Evolutionary conservation across 1,140 invertebrate genomes (phyloP).

Genomic region (Trialeurodes vaporariorum): DNA sequence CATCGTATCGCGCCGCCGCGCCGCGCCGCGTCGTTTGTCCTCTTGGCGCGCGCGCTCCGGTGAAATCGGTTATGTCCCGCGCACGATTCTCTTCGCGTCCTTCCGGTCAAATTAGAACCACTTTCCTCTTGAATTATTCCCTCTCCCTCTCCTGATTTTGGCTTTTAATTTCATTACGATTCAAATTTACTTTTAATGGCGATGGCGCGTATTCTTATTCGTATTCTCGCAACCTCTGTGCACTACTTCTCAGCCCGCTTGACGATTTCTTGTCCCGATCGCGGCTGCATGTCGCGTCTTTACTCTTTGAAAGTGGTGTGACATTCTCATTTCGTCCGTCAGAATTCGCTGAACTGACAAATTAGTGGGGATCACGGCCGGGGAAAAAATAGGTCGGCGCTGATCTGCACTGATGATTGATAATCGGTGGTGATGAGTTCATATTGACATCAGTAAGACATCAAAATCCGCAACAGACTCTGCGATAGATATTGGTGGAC

Average conservation of each 20-base stretch:
- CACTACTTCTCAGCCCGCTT: neutral
- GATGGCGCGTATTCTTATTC: too few species aligned
- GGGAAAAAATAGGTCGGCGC: too few species aligned
- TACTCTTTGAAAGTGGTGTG: neutral
- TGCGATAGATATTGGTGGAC: too few species aligned
- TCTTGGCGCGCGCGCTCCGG: neutral
- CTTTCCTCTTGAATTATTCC: neutral
- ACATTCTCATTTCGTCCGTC: neutral
- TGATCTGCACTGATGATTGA: too few species aligned
- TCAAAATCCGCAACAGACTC: too few species aligned
- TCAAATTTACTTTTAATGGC: neutral
- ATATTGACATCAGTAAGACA: too few species aligned
- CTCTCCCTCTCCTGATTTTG: neutral
- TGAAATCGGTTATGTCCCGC: neutral
- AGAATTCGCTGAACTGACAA: too few species aligned
- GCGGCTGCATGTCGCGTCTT: neutral
- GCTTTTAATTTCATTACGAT: neutral
- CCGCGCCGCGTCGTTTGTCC: too few species aligned
- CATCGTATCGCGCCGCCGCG: too few species aligned
- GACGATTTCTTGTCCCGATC: neutral
- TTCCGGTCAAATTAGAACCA: neutral
- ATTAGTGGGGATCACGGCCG: too few species aligned
- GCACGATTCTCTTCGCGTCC: neutral
- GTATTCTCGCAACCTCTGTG: too few species aligned
- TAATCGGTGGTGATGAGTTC: too few species aligned